These are phyloP conservation scores for Acanthosepion esculentum DNA, from an alignment of 2,888 invertebrate species.

Conservation along the genomic window DNA sequence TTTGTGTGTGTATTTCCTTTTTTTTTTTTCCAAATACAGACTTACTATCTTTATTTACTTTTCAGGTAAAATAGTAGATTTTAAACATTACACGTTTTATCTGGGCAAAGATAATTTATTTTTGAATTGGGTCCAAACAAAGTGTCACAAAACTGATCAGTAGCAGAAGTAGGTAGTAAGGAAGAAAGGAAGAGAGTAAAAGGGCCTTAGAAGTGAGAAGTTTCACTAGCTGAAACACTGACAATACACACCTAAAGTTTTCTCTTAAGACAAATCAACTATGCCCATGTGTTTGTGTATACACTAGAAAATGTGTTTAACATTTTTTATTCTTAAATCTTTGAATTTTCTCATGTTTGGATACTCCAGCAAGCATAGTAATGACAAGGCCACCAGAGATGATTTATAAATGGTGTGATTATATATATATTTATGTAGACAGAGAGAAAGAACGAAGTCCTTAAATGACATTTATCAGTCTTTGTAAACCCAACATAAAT, in stretches of 20 bases:
- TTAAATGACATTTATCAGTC: background rate
- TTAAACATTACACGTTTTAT: background rate
- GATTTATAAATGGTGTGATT: background rate
- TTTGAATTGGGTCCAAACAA: background rate
- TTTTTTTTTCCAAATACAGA: background rate
- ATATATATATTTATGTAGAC: background rate
- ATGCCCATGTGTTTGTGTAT: background rate
- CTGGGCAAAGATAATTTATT: background rate
- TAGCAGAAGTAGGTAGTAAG: background rate
- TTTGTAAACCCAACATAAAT: background rate
- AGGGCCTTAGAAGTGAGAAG: background rate
- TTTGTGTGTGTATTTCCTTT: too few relatives aligned
- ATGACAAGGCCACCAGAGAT: background rate
- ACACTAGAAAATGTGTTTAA: background rate
- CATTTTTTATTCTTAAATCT: constrained; percentile 33
- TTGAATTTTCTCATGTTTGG: background rate
- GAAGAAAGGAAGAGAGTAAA: background rate
- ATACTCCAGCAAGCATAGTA: background rate
- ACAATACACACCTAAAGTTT: background rate
- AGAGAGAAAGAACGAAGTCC: background rate
- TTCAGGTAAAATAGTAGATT: constrained; percentile 33
- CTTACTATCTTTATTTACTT: background rate
- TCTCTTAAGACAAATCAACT: background rate
- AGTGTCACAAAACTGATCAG: background rate
- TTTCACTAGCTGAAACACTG: background rate